Percentiles rank a stretch among this genome's conserved stretches.
These are phyloP conservation scores for Nannoperca obscura DNA, from an alignment of 2,797 vertebrate species.

Conservation along the genomic window DNA sequence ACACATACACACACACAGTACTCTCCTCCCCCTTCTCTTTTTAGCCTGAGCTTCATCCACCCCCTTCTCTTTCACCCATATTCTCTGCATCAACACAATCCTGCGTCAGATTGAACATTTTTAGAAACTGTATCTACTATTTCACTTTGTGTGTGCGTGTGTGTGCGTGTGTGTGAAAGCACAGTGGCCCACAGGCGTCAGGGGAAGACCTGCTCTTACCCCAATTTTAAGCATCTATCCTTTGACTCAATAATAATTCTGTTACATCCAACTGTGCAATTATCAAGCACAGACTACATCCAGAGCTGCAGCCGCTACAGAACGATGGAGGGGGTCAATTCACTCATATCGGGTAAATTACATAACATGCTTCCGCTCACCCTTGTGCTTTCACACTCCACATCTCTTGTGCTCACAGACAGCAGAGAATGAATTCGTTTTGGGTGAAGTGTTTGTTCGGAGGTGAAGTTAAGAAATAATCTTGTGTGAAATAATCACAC, in stretches of 20 bases:
- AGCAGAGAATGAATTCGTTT: conserved; percentile 4
- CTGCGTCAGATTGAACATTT: conserved; percentile 42
- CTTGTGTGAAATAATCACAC: no score
- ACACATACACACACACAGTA: conserved; percentile 14
- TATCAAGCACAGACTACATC: conserved; percentile 61
- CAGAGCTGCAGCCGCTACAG: conserved; percentile 52
- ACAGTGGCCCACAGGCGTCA: conserved; percentile 4
- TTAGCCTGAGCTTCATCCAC: conserved; percentile 58
- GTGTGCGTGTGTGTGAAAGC: conserved; percentile 10
- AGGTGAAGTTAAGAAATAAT: background rate
- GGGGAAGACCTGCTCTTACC: conserved; percentile 25
- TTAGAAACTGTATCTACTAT: conserved; percentile 14
- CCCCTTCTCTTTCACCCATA: conserved; percentile 61
- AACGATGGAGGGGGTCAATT: conserved; percentile 42
- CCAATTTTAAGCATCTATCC: conserved; percentile 20
- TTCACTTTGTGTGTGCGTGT: no score
- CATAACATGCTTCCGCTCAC: conserved; percentile 66
- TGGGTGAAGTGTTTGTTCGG: conserved; percentile 5
- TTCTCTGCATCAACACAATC: conserved; percentile 64
- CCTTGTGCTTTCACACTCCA: conserved; percentile 23
- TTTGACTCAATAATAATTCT: conserved; percentile 40
- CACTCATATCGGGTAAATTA: conserved; percentile 66
- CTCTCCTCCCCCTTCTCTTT: conserved; percentile 64
- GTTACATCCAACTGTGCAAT: conserved; percentile 41
- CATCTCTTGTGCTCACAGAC: conserved; percentile 18